These are phyloP conservation scores for Ommatoiulus sabulosus DNA, from an alignment of 2,888 invertebrate species.

Conservation along the genomic window DNA sequence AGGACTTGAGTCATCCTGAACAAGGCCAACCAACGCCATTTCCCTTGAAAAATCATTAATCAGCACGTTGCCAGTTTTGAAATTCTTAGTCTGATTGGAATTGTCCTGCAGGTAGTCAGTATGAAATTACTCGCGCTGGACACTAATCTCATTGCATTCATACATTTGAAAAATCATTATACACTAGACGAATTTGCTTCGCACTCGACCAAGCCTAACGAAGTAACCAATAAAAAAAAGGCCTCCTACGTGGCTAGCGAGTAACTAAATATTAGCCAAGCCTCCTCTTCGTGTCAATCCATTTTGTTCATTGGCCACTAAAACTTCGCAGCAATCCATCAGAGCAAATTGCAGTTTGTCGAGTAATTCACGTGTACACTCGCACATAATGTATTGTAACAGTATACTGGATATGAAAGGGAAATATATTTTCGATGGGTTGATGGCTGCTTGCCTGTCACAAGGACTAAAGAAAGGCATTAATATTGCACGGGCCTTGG, in stretches of 20 bases:
- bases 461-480: slow-evolving; percentile 37
- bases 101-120: not conserved
- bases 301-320: slow-evolving; percentile 5
- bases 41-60: not conserved
- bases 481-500: slow-evolving; percentile 22
- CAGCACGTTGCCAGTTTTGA: not conserved
- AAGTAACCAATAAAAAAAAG: not conserved
- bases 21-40: not conserved
- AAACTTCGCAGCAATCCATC: slow-evolving; percentile 11
- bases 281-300: slow-evolving; percentile 40
- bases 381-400: slow-evolving; percentile 35
- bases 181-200: not conserved
- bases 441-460: slow-evolving; percentile 33
- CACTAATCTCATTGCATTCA: not conserved
- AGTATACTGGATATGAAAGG: slow-evolving; percentile 36
- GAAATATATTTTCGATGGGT: slow-evolving; percentile 38
- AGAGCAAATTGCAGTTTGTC: slow-evolving; percentile 15
- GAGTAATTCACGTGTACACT: slow-evolving; percentile 43
- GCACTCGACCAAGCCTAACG: not conserved
- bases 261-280: slow-evolving; percentile 23
- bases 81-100: not conserved
- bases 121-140: not conserved
- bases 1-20: not conserved
- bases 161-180: not conserved
- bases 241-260: not conserved